A percentile compares a stretch with the other conserved stretches of the same genome.
These are phyloP conservation scores for Noctua janthina DNA, from an alignment of 2,888 invertebrate species.

Conservation along the genomic window DNA sequence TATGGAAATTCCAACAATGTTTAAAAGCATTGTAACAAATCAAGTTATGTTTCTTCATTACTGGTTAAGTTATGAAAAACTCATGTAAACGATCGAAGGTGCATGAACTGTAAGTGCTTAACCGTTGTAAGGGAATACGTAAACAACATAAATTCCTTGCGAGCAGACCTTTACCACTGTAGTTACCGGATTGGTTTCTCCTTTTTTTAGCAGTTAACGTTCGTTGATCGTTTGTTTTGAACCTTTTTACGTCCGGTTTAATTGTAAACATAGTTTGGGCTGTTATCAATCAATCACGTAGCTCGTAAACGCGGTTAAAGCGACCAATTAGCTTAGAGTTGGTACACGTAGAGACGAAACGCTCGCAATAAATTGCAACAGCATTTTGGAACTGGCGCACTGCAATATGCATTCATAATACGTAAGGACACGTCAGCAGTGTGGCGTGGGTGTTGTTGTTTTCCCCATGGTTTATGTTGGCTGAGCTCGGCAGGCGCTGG, in stretches of 20 bases:
- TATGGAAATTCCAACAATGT: constrained; percentile 28
- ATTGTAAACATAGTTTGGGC: constrained; percentile 42
- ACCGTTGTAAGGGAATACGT: constrained; percentile 46
- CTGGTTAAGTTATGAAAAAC: constrained; percentile 39
- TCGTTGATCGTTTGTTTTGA: constrained; percentile 34
- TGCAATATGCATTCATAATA: constrained; percentile 76
- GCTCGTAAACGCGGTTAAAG: constrained; percentile 35
- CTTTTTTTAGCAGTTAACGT: constrained; percentile 52
- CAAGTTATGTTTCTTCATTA: constrained; percentile 23
- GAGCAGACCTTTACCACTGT: constrained; percentile 50
- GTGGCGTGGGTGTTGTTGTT: constrained; percentile 79
- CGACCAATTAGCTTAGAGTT: constrained; percentile 46
- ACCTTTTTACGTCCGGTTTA: constrained; percentile 31
- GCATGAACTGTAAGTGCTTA: constrained; percentile 38
- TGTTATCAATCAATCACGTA: constrained; percentile 47
- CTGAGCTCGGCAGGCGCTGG: constrained; percentile 68
- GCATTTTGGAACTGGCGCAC: constrained; percentile 72
- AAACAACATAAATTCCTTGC: constrained; percentile 52
- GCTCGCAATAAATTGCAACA: constrained; percentile 70
- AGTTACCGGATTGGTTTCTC: constrained; percentile 36
- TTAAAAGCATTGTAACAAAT: constrained; percentile 15
- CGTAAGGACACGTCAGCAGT: constrained; percentile 76
- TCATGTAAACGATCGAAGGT: constrained; percentile 47
- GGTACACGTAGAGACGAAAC: constrained; percentile 49
- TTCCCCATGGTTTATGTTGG: constrained; percentile 79